phyloP scores from a whole-genome alignment of 2,888 invertebrate species.

The Diplolepis rosae region DNA sequence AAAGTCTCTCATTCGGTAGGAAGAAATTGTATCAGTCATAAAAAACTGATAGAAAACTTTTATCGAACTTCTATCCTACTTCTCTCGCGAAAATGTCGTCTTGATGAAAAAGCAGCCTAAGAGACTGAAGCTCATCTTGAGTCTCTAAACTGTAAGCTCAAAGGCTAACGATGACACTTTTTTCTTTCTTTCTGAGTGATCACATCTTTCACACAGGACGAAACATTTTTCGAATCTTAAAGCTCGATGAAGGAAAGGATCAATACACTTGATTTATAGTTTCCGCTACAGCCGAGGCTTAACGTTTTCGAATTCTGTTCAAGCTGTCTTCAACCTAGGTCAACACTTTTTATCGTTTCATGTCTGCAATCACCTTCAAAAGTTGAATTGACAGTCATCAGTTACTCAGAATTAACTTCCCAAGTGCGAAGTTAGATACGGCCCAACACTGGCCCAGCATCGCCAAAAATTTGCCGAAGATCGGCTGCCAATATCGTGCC shows the following conservation, averaged over 20 bases:
- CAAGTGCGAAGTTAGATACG: too few species aligned
- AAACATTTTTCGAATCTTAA: constrained; percentile 31
- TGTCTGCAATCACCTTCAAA: background rate
- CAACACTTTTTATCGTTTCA: constrained; percentile 32
- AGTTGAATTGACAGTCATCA: background rate
- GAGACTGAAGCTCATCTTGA: background rate
- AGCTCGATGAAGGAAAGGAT: constrained; percentile 45
- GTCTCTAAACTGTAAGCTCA: constrained; percentile 22
- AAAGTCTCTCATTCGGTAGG: too few species aligned
- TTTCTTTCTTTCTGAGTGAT: constrained; percentile 30
- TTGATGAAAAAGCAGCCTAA: background rate
- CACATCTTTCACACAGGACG: constrained; percentile 2
- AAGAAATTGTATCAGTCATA: too few species aligned
- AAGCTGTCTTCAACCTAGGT: constrained; percentile 54
- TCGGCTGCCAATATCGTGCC: too few species aligned
- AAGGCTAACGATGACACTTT: constrained; percentile 41
- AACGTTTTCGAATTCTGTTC: constrained; percentile 53
- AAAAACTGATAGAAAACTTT: too few species aligned
- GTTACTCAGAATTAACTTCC: background rate
- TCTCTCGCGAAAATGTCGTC: background rate
- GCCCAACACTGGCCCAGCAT: too few species aligned
- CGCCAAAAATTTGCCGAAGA: too few species aligned
- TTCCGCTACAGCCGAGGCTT: constrained; percentile 45
- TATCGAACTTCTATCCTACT: too few species aligned
- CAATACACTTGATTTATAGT: constrained; percentile 59